phyloP scores from a whole-genome alignment of 1,140 invertebrate species.

The Trichonephila clavata region DNA sequence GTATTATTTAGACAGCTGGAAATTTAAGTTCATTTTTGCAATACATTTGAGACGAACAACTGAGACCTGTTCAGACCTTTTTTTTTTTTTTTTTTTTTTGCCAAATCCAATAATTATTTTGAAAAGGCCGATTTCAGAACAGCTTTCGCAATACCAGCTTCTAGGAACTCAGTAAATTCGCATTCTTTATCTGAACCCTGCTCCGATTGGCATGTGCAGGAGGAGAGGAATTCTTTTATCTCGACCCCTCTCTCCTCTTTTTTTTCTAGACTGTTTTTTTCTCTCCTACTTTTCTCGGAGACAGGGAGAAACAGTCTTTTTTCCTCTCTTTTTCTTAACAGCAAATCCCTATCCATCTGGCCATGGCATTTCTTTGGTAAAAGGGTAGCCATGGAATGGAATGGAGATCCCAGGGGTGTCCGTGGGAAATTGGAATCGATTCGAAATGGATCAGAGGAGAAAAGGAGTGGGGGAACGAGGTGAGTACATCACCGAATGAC shows the following conservation, averaged over 20 bases:
- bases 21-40: too few species aligned
- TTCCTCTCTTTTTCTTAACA: not conserved
- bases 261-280: constrained; percentile 16
- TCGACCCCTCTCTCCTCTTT: not conserved
- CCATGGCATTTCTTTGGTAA: constrained; percentile 12
- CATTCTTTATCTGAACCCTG: constrained; percentile 54
- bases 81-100: too few species aligned
- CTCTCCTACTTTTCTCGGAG: not conserved
- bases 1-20: too few species aligned
- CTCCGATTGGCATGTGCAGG: constrained; percentile 57
- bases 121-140: constrained; percentile 47
- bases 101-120: too few species aligned
- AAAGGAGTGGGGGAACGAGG: not conserved
- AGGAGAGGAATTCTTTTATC: not conserved
- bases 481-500: constrained; percentile 7
- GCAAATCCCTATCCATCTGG: constrained; percentile 30
- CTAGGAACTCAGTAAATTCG: constrained; percentile 22
- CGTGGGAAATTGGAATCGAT: constrained; percentile 71
- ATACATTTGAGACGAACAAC: too few species aligned
- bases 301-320: not conserved
- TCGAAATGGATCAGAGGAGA: constrained; percentile 36
- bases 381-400: constrained; percentile 25
- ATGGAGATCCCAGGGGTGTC: constrained; percentile 26
- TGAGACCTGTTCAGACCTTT: too few species aligned
- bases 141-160: not conserved